Evolutionary conservation across 2,888 invertebrate species (phyloP).

Genomic region (Caenorhabditis sinica): DNA sequence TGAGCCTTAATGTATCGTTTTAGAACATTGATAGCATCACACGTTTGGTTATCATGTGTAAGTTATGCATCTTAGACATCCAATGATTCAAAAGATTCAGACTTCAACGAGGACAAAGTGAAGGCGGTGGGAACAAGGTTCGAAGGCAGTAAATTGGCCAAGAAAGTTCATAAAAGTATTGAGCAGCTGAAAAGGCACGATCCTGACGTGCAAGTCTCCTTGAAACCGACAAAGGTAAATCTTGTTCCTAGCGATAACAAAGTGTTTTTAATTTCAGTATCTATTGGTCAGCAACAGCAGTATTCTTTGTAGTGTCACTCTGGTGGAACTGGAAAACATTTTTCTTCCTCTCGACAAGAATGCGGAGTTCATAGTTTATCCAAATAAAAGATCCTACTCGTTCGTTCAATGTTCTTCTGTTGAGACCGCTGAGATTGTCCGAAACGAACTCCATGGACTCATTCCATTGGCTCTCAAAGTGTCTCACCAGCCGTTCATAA

Average conservation of each 20-base stretch:
- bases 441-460: conserved; percentile 70
- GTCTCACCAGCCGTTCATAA: conserved; percentile 76
- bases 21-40: too few relatives aligned
- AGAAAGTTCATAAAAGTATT: conserved; percentile 70
- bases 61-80: not conserved
- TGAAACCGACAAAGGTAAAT: conserved; percentile 70
- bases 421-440: conserved; percentile 64
- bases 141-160: conserved; percentile 71
- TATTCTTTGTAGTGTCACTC: conserved; percentile 75
- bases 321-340: conserved; percentile 75
- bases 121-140: conserved; percentile 67
- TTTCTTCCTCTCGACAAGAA: conserved; percentile 67
- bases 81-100: conserved; percentile 33
- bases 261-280: conserved; percentile 63
- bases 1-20: too few relatives aligned
- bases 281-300: conserved; percentile 78
- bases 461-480: conserved; percentile 59
- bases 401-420: conserved; percentile 72
- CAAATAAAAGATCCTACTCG: conserved; percentile 76
- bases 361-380: conserved; percentile 74
- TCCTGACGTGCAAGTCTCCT: conserved; percentile 69
- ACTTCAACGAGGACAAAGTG: conserved; percentile 72
- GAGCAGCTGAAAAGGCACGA: conserved; percentile 75
- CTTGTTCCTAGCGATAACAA: not conserved
- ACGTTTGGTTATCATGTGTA: conserved; percentile 22